phyloP scores from a whole-genome alignment of 1,140 invertebrate species.

The Drosophila persimilis region DNA sequence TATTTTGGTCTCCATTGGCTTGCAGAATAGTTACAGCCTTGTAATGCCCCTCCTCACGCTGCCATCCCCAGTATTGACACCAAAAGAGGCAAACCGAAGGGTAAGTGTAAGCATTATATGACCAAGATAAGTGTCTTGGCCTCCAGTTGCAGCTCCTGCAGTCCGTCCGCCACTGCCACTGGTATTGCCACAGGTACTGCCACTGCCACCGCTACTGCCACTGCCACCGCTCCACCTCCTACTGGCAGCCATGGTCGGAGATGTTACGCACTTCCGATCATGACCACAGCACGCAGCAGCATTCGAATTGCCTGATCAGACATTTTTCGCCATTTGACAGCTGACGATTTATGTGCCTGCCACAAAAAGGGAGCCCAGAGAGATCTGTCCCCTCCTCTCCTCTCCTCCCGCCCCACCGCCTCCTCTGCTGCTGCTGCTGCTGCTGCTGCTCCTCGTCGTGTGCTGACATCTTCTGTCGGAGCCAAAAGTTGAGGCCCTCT shows the following conservation, averaged over 20 bases:
- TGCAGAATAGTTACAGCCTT: background rate
- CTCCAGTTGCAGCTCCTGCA: conserved; percentile 13
- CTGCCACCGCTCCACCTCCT: background rate
- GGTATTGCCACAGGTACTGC: background rate
- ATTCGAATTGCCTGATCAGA: conserved; percentile 41
- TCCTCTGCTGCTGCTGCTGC: conserved; percentile 5
- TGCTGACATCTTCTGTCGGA: conserved; percentile 34
- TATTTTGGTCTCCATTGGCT: background rate
- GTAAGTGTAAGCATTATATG: conserved; percentile 77
- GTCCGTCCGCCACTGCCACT: background rate
- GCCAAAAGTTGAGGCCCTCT: conserved; percentile 23
- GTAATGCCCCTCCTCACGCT: background rate
- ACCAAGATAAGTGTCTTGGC: conserved; percentile 53
- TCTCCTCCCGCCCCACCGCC: conserved; percentile 13
- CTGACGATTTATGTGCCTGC: conserved; percentile 81
- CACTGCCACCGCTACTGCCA: background rate
- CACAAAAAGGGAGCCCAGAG: conserved; percentile 15
- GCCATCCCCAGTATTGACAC: conserved; percentile 20
- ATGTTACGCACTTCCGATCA: conserved; percentile 76
- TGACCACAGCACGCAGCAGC: conserved; percentile 51
- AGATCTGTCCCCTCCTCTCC: conserved; percentile 20
- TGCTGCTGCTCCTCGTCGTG: background rate
- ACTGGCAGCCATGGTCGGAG: conserved; percentile 26
- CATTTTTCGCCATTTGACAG: conserved; percentile 79
- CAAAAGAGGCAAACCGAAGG: conserved; percentile 12